These are phyloP conservation scores for Cinara cedri DNA, from an alignment of 2,888 invertebrate genomes.

Conservation along the genomic window DNA sequence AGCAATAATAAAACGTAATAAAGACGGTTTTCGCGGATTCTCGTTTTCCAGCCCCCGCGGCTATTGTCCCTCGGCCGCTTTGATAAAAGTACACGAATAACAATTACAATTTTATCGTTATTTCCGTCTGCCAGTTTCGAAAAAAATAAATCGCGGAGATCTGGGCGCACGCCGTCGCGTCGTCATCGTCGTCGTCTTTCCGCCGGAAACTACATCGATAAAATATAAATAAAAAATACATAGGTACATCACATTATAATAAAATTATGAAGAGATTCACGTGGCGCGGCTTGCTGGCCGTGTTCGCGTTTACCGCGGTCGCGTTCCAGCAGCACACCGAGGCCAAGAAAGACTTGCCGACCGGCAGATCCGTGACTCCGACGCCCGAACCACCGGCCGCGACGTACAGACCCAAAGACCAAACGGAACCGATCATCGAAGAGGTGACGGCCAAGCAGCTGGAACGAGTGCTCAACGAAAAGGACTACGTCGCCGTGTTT, in stretches of 20 bases:
- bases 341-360: constrained; percentile 59
- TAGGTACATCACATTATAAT: neutral
- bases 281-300: constrained; percentile 25
- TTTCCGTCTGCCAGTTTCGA: too few relatives aligned
- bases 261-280: constrained; percentile 3
- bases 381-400: constrained; percentile 33
- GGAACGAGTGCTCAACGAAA: constrained; percentile 85
- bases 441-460: constrained; percentile 92
- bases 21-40: neutral
- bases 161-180: too few relatives aligned
- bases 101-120: too few relatives aligned
- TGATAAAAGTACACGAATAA: too few relatives aligned
- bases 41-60: too few relatives aligned
- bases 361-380: constrained; percentile 59
- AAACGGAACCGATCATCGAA: constrained; percentile 80
- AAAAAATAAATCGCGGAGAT: too few relatives aligned
- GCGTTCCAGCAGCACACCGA: constrained; percentile 57
- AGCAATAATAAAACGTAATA: neutral
- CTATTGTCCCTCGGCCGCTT: too few relatives aligned
- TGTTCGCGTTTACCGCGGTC: constrained; percentile 39
- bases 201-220: too few relatives aligned
- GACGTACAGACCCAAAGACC: constrained; percentile 26
- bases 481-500: constrained; percentile 93
- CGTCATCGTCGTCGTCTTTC: too few relatives aligned
- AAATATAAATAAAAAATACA: too few relatives aligned